Evolutionary conservation across 2,888 invertebrate genomes (phyloP), one percentile per base, ranked within the genome.

Genomic region (Anthoptus insignis): DNA sequence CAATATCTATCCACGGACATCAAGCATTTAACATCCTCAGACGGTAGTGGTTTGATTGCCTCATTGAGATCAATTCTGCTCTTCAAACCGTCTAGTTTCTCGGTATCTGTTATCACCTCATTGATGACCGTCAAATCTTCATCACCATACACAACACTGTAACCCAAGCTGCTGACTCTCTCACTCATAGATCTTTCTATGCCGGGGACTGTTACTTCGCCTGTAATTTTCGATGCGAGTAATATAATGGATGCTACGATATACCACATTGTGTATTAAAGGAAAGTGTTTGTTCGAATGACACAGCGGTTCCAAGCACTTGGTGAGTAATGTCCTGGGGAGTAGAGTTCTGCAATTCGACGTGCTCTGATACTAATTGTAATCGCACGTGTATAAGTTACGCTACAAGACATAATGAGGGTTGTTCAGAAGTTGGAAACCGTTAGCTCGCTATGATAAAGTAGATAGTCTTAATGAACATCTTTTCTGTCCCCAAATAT

Each of bases 1-100:
- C 93, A 93, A 66, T 91, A 84, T 37, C 78, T 78, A 59, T 92
- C 88, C 3, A 84, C 86, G 0, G 92, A 92, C 88, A 91, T 90
- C 73, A 93, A 73, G 50, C 93, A 93, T 74, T 92, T 93, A 5
- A 93, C 89, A 54, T 92, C 92, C 50, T 76, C 73, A 3, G 84
- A 73, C 0, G 85, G 80, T 65, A 93, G 65, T 1, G 86, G 85
- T 7, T 81, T 76, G 9, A 88, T 74, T 0, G 74, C 77, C 22
- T 86, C 80, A 4, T 82, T 80, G 24, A 86, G 32, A 21, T 80
- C 77, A 3, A 79, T 63, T 49, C 70, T 82, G n/a, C 71, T 78
- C 66, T 85, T 86, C 67, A 83, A 50, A 5, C 71, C 70, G 2
- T 74, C 70, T 32, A 68, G 67, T 64, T 84, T 87, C 65, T 91